A percentile compares a stretch with the other conserved stretches of the same genome.
These are phyloP conservation scores for Leptobrachium leishanense DNA, from an alignment of 2,113 vertebrate genomes.

Conservation along the genomic window DNA sequence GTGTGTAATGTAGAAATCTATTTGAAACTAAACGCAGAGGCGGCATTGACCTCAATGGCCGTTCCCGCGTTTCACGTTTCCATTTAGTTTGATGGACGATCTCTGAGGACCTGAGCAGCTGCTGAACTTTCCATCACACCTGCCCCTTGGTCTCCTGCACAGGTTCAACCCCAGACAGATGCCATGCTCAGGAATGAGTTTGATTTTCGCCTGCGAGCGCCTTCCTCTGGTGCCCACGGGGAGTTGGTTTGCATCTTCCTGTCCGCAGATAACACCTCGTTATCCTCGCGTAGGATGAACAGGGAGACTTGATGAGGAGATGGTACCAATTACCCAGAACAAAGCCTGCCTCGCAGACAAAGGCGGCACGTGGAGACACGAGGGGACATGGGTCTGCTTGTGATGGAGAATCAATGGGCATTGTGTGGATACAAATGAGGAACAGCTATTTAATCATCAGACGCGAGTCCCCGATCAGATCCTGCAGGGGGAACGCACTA, in stretches of 20 bases:
- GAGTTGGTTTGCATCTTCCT: background rate
- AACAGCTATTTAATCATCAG: conserved; percentile 31
- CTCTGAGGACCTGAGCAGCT: background rate
- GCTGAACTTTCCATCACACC: background rate
- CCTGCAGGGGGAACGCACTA: background rate
- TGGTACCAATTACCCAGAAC: conserved; percentile 24
- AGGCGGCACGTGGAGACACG: conserved; percentile 7
- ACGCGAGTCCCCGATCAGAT: conserved; percentile 8
- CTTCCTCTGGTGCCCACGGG: background rate
- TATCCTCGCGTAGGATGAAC: conserved; percentile 2
- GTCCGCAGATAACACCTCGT: conserved; percentile 5
- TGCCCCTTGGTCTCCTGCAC: background rate
- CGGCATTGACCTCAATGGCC: too few relatives aligned
- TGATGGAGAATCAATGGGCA: conserved; percentile 27
- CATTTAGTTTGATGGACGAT: background rate
- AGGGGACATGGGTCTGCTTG: conserved; percentile 24
- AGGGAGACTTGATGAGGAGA: conserved; percentile 8
- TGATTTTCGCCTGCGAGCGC: background rate
- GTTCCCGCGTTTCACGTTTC: too few relatives aligned
- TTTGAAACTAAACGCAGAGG: too few relatives aligned
- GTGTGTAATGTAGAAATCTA: too few relatives aligned
- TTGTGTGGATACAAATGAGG: conserved; percentile 28
- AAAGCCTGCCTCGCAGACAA: conserved; percentile 26
- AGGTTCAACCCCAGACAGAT: background rate
- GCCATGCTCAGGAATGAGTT: background rate